These are phyloP conservation scores for Heterodera filipjevi DNA, from an alignment of 2,888 invertebrate species.

Conservation along the genomic window DNA sequence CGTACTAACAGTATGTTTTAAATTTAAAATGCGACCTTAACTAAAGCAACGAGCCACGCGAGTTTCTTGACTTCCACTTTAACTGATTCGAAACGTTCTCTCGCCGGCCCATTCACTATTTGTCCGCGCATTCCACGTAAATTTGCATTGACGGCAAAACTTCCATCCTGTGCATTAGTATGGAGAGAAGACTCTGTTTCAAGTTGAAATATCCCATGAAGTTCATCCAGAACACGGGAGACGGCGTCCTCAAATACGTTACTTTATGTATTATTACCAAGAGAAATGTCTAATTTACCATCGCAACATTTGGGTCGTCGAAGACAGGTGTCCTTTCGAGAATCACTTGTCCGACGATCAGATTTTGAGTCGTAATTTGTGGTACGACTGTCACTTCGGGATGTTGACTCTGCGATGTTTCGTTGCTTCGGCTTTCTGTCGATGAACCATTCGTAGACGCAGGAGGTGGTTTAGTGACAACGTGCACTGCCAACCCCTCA, in stretches of 20 bases:
- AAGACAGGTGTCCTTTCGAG: constrained; percentile 32
- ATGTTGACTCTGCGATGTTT: background rate
- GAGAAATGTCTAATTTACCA: background rate
- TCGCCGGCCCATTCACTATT: constrained; percentile 33
- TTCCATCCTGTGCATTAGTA: constrained; percentile 27
- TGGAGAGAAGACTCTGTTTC: constrained; percentile 14
- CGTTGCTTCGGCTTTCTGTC: background rate
- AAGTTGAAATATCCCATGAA: constrained; percentile 18
- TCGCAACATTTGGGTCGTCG: constrained; percentile 29
- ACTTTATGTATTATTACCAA: background rate
- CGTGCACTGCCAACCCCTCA: constrained; percentile 33
- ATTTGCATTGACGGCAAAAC: constrained; percentile 33
- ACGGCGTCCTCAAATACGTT: constrained; percentile 20
- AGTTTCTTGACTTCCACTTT: constrained; percentile 29
- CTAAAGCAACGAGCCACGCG: constrained; percentile 25
- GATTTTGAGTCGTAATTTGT: constrained; percentile 25
- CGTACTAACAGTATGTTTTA: too few species aligned
- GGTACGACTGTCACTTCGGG: background rate
- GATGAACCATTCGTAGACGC: background rate
- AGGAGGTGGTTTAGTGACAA: constrained; percentile 28
- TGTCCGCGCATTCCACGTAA: constrained; percentile 33
- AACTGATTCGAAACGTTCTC: constrained; percentile 28
- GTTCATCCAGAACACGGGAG: background rate
- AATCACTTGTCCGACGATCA: constrained; percentile 33
- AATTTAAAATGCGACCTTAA: constrained; percentile 23